Evolutionary conservation across 2,888 invertebrate genomes (phyloP).

Genomic region (Maniola hyperantus): DNA sequence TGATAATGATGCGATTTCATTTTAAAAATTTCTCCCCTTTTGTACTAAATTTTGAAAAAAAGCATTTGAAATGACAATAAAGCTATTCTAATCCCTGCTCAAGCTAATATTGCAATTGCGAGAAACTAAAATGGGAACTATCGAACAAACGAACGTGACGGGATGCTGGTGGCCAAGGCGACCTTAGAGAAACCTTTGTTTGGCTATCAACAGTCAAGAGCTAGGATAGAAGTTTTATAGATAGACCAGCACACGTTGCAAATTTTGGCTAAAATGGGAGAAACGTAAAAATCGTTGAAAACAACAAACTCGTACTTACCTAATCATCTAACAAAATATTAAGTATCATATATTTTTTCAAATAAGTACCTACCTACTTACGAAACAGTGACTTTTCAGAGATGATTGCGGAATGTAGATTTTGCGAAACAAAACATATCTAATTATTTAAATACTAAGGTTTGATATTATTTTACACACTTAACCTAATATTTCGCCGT

Average conservation of each 20-base stretch:
- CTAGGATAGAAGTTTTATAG: not conserved
- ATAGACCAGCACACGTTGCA: not conserved
- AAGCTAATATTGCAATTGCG: constrained; percentile 12
- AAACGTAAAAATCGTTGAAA: no score
- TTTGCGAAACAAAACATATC: no score
- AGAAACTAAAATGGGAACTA: constrained; percentile 46
- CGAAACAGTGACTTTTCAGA: no score
- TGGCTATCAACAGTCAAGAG: constrained; percentile 41
- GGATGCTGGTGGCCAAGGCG: constrained; percentile 56
- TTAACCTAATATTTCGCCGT: no score
- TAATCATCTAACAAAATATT: no score
- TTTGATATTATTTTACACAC: no score
- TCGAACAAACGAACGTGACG: constrained; percentile 53
- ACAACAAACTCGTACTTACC: no score
- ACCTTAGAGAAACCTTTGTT: constrained; percentile 51
- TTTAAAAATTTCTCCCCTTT: not conserved
- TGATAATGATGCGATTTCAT: not conserved
- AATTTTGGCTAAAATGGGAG: not conserved
- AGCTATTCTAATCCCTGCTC: not conserved
- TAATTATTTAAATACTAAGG: no score
- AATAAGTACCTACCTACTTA: no score
- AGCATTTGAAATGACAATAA: not conserved
- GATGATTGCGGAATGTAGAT: no score
- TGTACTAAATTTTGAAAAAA: not conserved
- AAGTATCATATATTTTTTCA: no score